Evolutionary conservation across 2,797 vertebrate species (phyloP), one percentile per base, ranked within the genome.

Genomic region (Pagetopsis macropterus): DNA sequence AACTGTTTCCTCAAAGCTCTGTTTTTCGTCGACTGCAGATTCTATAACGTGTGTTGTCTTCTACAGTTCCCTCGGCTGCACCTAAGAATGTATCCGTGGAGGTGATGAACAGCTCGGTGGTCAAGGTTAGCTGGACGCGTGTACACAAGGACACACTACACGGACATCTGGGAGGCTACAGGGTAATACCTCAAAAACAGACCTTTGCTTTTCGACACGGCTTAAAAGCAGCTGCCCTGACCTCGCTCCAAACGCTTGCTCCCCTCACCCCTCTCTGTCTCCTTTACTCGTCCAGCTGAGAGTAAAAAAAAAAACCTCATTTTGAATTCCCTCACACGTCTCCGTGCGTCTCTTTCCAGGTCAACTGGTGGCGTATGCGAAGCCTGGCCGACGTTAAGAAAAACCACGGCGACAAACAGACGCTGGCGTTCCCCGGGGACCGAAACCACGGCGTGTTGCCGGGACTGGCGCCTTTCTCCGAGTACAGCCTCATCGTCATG

Each of bases 131-230:
- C 89, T 99, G 98, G 98, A 92, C 87, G 3, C 91, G 91, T 50
- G 93, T 99, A 76, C 95, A 95, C 70, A 96, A 96, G 92, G 97
- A 99, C 93, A 95, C 96, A 93, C 92, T 99, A 60, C 95, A 95
- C 27, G 98, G 98, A 78, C 97, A 95, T 90, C 95, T 99, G 81
- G 95, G 92, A 92, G 98, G 98, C 90, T 99, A 99, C 92, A 97
- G 96, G 97, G 98, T 91, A 94, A 92, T 88, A 84, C 81, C 76
- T 88, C 85, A 82, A 79, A 83, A 80, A 71, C 85, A 86, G 37
- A 76, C 79, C 80, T 89, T 87, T 82, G 83, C 71, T 90, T 89
- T 87, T 78, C 86, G 86, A 89, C 84, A 66, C 75, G 76, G 89
- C 83, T 89, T 90, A 91, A 91, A 91, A 37, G 83, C 84, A 70